Percentiles rank a stretch among this genome's conserved stretches.
These are phyloP conservation scores for Bostrychus sinensis DNA, from an alignment of 2,113 vertebrate genomes.

Conservation along the genomic window DNA sequence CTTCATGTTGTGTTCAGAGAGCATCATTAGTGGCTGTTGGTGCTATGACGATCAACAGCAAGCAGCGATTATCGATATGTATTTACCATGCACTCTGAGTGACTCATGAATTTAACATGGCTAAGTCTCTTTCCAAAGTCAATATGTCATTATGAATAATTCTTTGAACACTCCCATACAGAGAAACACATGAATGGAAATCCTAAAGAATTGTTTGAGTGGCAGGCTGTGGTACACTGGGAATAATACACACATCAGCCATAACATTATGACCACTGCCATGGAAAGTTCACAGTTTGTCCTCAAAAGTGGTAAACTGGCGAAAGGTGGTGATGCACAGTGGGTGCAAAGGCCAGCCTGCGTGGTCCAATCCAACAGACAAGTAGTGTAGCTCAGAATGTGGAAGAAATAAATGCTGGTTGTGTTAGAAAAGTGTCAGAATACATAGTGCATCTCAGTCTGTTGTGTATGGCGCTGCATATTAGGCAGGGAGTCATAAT, in stretches of 20 bases:
- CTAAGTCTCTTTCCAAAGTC: slow-evolving; percentile 48
- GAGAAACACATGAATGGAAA: slow-evolving; percentile 25
- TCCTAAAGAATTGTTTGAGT: slow-evolving; percentile 22
- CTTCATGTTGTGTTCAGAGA: slow-evolving; percentile 20
- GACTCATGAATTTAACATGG: slow-evolving; percentile 54
- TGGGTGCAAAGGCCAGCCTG: no score
- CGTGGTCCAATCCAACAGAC: no score
- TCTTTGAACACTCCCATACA: slow-evolving; percentile 22
- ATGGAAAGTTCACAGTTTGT: no score
- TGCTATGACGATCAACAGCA: slow-evolving; percentile 27
- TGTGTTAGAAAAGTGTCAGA: not conserved
- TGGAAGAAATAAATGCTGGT: not conserved
- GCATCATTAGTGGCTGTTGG: slow-evolving; percentile 10
- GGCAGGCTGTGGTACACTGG: slow-evolving; percentile 6
- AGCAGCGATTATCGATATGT: slow-evolving; percentile 40
- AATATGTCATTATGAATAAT: slow-evolving; percentile 54
- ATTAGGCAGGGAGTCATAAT: slow-evolving; percentile 4
- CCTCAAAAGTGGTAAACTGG: no score
- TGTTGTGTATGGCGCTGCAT: not conserved
- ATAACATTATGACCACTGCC: not conserved
- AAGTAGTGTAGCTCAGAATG: not conserved
- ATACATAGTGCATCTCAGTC: not conserved
- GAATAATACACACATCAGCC: not conserved
- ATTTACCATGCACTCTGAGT: slow-evolving; percentile 46
- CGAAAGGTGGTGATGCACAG: no score